Conservation (phyloP, 2,888 invertebrate species). For the Esperia sulphurella region DNA sequence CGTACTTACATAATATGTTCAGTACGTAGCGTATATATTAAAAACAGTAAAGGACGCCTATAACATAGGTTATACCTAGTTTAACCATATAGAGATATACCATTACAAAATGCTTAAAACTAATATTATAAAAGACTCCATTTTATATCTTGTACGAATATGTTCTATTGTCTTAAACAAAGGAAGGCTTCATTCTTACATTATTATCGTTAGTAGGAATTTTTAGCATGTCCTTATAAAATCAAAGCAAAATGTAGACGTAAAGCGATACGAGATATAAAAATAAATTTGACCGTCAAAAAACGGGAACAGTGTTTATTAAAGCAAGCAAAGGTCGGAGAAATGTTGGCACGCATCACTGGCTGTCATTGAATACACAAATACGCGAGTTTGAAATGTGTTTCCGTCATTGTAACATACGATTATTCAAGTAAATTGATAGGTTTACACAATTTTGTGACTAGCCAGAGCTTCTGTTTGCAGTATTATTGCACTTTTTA, state of each 20-base stretch:
- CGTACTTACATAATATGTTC: too few relatives aligned
- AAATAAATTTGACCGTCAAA: conserved; percentile 70
- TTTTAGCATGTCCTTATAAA: too few relatives aligned
- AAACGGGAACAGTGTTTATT: conserved; percentile 59
- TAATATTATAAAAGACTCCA: too few relatives aligned
- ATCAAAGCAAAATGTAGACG: background rate
- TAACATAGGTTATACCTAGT: too few relatives aligned
- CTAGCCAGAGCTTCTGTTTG: conserved; percentile 5
- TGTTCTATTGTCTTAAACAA: too few relatives aligned
- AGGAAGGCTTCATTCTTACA: too few relatives aligned
- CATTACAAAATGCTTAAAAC: too few relatives aligned
- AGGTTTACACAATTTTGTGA: conserved; percentile 27
- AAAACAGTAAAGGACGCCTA: too few relatives aligned
- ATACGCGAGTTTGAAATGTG: conserved; percentile 25
- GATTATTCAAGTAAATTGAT: conserved; percentile 45
- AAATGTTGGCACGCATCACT: conserved; percentile 63
- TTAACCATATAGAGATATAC: too few relatives aligned
- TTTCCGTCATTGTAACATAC: conserved; percentile 42
- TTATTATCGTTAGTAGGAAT: too few relatives aligned
- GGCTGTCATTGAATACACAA: conserved; percentile 34
- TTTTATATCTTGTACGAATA: too few relatives aligned
- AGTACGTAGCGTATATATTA: too few relatives aligned
- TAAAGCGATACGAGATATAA: conserved; percentile 20
- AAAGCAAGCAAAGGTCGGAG: conserved; percentile 54
- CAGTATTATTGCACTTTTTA: background rate